These are phyloP conservation scores for Melieria picta DNA, from an alignment of 2,888 invertebrate genomes.

Conservation along the genomic window DNA sequence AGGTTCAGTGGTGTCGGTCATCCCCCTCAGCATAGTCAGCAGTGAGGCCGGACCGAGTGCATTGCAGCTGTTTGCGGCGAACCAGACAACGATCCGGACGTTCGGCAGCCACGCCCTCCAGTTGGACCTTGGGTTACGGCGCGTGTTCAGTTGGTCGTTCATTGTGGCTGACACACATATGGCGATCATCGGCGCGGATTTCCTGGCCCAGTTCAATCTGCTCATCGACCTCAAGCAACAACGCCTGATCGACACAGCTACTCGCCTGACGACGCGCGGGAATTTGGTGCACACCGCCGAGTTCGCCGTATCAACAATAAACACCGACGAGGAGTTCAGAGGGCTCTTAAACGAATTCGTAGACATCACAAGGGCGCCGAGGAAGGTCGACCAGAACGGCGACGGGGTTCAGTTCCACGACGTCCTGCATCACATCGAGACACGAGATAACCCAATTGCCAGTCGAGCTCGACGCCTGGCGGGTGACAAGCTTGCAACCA, in stretches of 20 bases:
- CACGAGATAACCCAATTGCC: constrained; percentile 33
- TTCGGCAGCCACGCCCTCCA: constrained; percentile 19
- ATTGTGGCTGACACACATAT: constrained; percentile 29
- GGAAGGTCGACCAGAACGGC: too few species aligned
- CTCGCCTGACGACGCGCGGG: not conserved
- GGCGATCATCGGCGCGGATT: constrained; percentile 20
- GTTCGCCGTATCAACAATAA: too few species aligned
- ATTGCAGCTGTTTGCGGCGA: constrained; percentile 34
- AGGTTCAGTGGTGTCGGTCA: too few species aligned
- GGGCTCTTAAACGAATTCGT: too few species aligned
- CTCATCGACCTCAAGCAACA: not conserved
- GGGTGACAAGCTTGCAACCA: constrained; percentile 32
- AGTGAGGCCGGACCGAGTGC: too few species aligned
- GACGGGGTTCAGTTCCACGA: too few species aligned
- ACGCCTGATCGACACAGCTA: constrained; percentile 15
- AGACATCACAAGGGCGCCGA: too few species aligned
- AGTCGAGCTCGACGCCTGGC: constrained; percentile 30
- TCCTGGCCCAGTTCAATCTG: not conserved
- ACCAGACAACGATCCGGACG: constrained; percentile 15
- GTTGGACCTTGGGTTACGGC: constrained; percentile 28
- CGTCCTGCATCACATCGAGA: constrained; percentile 27
- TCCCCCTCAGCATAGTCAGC: too few species aligned
- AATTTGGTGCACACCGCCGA: too few species aligned
- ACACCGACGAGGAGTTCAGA: too few species aligned
- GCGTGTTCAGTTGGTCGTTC: constrained; percentile 29